Base-by-base conservation (phyloP, 2,797 vertebrate genomes). In the Myotis daubentonii region DNA sequence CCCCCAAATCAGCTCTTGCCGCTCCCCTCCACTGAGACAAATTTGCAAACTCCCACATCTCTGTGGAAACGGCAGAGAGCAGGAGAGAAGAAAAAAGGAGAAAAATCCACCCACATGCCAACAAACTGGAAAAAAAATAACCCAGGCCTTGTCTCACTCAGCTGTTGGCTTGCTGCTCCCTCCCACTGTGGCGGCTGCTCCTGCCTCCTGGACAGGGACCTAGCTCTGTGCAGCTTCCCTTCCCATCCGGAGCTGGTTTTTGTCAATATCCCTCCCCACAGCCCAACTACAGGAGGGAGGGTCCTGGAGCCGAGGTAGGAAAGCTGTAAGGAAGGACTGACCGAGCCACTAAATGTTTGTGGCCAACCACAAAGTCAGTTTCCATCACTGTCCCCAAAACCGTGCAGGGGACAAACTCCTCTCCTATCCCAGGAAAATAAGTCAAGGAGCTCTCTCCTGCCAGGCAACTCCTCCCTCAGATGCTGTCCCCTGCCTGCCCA, bases 1-100 rank as follows among this genome's bases (percentile, higher is more conserved):
- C 97, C 94, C 76, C 68, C 16, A 94, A 87, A 95, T 94, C 94
- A 96, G 94, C 89, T 95, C 89, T 94, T 96, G 93, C 84, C 62
- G 94, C 81, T 97, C 91, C 87, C 72, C 84, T 96, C 94, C 95
- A 96, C 91, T 79, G 95, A 97, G 95, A 96, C 96, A 97, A 97
- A 97, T 97, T 97, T 98, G 97, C 97, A 96, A 97, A 98, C 97
- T 97, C 97, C 97, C 97, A 98, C 98, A 97, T 97, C 94, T 95
- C 97, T 97, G 96, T 97, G 96, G 97, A 97, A 97, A 97, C 95
- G 71, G 96, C 97, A 97, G 95, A 95, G 95, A 95, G 94, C 97
- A 97, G 84, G 95, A 96, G 97, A 97, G 93, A 96, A 96, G 96
- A 93, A 91, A 96, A 97, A 97, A 95, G 96, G 96, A 97, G 96